Base-by-base conservation (phyloP, 1,140 invertebrate species). In the Bombus confusus region DNA sequence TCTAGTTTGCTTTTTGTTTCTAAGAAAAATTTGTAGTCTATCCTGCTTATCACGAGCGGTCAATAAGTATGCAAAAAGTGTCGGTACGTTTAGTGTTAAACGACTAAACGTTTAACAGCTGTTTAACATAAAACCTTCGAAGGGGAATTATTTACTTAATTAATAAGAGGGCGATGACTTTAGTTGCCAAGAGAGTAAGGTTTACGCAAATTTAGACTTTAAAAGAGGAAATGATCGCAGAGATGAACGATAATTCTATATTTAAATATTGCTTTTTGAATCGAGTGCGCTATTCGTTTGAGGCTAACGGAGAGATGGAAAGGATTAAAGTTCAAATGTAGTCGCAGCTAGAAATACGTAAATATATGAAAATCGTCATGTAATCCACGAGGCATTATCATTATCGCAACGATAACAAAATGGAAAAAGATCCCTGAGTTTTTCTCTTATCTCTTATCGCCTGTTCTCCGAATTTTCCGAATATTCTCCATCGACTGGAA, bases 141-240 rank as follows among this genome's bases (percentile, higher is more conserved):
- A 69, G 18, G 10, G 22, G 1, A 37, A 28, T 37, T 69, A 25
- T 5, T 0, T 39, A 25, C 3, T 28, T 28, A 28, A 1, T 28
- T 5, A 68, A 39, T 10, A 8, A 39, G 3, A 5, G 34, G 18
- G 2, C 9, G 39, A 39, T 39, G 10, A 28, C 25, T 18, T 69
- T 1, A 0, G 3, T 39, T 5, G 12, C 1, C 37, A 39, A 69
- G 0, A 0, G 10, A 39, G 25, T 39, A 39, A 39, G 3, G 12
- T 69, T 39, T 39, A 39, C 22, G 18, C 6, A 1, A 69, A 39
- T 69, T 69, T 39, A 39, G 22, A 69, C 22, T 39, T 4, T 28
- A 10, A 39, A 39, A 13, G 9, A 69, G 9, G 3, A 69, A 39
- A 39, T 28, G 1, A 69, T 37, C 0, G 37, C 0, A 39, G 3